Evolutionary conservation across 2,888 invertebrate species (phyloP).

Genomic region (Cantharis lateralis): DNA sequence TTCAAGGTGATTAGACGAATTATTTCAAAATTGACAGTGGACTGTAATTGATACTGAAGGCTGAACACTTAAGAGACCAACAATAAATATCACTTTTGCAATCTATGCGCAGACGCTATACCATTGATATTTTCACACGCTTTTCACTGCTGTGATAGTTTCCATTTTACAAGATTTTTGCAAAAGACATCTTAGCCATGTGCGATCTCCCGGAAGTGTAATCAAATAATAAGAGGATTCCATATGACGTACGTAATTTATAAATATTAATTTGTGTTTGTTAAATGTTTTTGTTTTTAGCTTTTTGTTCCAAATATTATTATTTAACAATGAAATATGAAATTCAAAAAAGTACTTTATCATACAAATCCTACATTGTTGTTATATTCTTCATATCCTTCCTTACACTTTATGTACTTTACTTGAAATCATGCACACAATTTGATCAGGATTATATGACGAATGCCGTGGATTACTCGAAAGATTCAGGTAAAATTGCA

Average conservation of each 20-base stretch:
- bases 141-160: slow-evolving; percentile 14
- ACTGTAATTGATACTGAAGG: slow-evolving; percentile 15
- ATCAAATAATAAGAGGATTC: neutral
- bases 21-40: neutral
- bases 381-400: slow-evolving; percentile 4
- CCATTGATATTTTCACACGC: slow-evolving; percentile 34
- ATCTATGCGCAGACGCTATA: slow-evolving; percentile 35
- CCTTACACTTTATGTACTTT: slow-evolving; percentile 11
- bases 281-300: slow-evolving; percentile 8
- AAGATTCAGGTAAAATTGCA: slow-evolving; percentile 2
- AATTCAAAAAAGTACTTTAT: neutral
- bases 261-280: neutral
- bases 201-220: neutral
- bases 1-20: slow-evolving; percentile 6
- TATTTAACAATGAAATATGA: slow-evolving; percentile 6
- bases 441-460: slow-evolving; percentile 1
- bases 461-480: neutral
- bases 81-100: slow-evolving; percentile 14
- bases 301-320: slow-evolving; percentile 1
- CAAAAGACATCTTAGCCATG: slow-evolving; percentile 3
- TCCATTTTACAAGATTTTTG: slow-evolving; percentile 15
- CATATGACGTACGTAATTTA: slow-evolving; percentile 7
- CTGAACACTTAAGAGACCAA: neutral
- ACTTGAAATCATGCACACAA: slow-evolving; percentile 11
- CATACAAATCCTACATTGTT: slow-evolving; percentile 6